Evolutionary conservation across 1,140 invertebrate species (phyloP).

Genomic region (Drosophila pandora): DNA sequence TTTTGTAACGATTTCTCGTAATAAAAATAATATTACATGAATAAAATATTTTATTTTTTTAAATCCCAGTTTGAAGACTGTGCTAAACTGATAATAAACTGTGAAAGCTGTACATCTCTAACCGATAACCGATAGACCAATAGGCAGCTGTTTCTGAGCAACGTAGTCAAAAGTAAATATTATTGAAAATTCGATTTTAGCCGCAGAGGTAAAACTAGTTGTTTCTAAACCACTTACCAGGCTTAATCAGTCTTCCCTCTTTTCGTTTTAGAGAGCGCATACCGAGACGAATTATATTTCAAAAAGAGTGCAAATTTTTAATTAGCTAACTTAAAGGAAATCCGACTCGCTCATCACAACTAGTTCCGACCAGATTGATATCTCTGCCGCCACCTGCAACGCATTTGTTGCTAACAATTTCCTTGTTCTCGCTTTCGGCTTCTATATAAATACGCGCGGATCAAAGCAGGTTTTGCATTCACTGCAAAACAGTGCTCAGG

Average conservation of each 20-base stretch:
- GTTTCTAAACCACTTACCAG: not conserved
- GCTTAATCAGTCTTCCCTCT: not conserved
- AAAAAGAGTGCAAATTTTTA: not conserved
- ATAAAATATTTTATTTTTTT: not conserved
- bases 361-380: conserved; percentile 17
- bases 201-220: not conserved
- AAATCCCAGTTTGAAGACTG: not conserved
- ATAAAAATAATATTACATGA: too few relatives aligned
- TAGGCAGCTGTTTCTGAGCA: conserved; percentile 9
- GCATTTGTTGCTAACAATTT: conserved; percentile 43
- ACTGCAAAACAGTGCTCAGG: conserved; percentile 55
- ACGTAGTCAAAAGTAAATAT: conserved; percentile 36
- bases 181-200: not conserved
- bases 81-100: not conserved
- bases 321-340: conserved; percentile 8
- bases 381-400: not conserved
- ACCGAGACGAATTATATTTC: not conserved
- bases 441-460: conserved; percentile 61
- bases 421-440: conserved; percentile 26
- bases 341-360: conserved; percentile 5
- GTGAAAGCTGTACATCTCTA: not conserved
- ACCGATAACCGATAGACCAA: not conserved
- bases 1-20: too few relatives aligned
- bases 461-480: conserved; percentile 65
- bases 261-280: not conserved